Percentiles rank a stretch among this genome's conserved stretches.
Evolutionary conservation across 1,140 invertebrate genomes (phyloP).

Genomic region (Drosophila rhopaloa): DNA sequence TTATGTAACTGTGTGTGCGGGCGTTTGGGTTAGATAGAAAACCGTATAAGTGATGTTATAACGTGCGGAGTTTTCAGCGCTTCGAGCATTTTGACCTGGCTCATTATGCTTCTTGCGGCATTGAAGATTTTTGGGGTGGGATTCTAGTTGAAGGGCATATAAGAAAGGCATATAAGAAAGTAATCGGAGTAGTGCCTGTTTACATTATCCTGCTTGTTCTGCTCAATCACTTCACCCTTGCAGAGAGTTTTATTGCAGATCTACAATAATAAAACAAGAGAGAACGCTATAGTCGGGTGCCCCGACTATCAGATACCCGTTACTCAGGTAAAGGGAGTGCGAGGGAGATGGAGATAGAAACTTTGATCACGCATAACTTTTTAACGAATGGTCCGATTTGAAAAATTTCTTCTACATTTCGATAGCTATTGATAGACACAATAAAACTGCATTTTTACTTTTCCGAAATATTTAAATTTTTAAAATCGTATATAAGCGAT

Average conservation of each 20-base stretch:
- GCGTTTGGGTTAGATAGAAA: conserved; percentile 44
- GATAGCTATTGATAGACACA: too few species aligned
- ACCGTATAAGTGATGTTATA: conserved; percentile 41
- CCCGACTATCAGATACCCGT: too few species aligned
- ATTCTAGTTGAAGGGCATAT: neutral
- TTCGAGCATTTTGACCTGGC: conserved; percentile 37
- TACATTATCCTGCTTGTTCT: neutral
- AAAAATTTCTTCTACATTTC: too few species aligned
- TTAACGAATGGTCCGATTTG: too few species aligned
- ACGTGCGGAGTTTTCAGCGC: conserved; percentile 54
- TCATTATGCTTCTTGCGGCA: conserved; percentile 27
- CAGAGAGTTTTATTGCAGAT: neutral
- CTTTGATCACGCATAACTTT: too few species aligned
- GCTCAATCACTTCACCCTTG: neutral
- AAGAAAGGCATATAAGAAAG: neutral
- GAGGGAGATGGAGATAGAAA: too few species aligned
- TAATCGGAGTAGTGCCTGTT: neutral
- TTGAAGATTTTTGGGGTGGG: neutral
- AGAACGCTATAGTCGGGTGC: too few species aligned
- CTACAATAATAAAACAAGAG: too few species aligned
- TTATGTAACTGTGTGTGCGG: conserved; percentile 41
- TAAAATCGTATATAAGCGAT: too few species aligned
- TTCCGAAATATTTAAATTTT: too few species aligned
- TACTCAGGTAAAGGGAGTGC: too few species aligned
- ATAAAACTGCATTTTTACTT: too few species aligned